Base-by-base conservation (phyloP, 1,140 invertebrate species). In the Aphelenchoides fujianensis region DNA sequence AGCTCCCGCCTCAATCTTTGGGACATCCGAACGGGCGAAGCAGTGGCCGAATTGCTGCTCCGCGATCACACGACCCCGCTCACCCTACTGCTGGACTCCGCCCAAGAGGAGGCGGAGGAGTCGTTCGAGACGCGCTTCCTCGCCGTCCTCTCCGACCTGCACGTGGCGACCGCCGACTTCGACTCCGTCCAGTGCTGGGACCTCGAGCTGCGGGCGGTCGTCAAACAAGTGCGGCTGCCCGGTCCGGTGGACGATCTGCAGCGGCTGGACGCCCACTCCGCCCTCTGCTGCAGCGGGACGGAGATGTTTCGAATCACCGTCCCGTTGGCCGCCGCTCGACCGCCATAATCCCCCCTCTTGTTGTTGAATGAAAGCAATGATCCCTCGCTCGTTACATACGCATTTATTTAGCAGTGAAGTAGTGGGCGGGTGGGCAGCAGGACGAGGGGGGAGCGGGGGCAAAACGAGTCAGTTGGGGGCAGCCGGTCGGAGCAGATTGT, bases 401-500 rank as follows among this genome's bases (percentile, higher is more conserved):
- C n/a, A n/a, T n/a, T n/a, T n/a, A n/a, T n/a, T n/a, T n/a, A n/a
- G n/a, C n/a, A n/a, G n/a, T n/a, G n/a, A n/a, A n/a, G n/a, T n/a
- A n/a, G n/a, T n/a, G n/a, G n/a, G n/a, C n/a, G n/a, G n/a, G n/a
- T n/a, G n/a, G n/a, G n/a, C n/a, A n/a, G n/a, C n/a, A n/a, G n/a
- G n/a, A n/a, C n/a, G n/a, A n/a, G n/a, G n/a, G n/a, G n/a, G n/a
- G n/a, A n/a, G n/a, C n/a, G n/a, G n/a, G 41, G 23, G 23, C 12
- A 23, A 48, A 48, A 16, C 12, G 55, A n/a, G 7, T 35, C 23
- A 69, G 7, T 69, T 69, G n/a, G 66, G 53, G 16, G 68, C 61
- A 2, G 68, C 30, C 1, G 68, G 55, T 19, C 55, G 28, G 27
- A 59, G 28, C 34, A 83, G 69, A 74, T 83, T 83, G 61, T 84